phyloP scores from a whole-genome alignment of 2,113 vertebrate genomes.

The Macrotus californicus region DNA sequence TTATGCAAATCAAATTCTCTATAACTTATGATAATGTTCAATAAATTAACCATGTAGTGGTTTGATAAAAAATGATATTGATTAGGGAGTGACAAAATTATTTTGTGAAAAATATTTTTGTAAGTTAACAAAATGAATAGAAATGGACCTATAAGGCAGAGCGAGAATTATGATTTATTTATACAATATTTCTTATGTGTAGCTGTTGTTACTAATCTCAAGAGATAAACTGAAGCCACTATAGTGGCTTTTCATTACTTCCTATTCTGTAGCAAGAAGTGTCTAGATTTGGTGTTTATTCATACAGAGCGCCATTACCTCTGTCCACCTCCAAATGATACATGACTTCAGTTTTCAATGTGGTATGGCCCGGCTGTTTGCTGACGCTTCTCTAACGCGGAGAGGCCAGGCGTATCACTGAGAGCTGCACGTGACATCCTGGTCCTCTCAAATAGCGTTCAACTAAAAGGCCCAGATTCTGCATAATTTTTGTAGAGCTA shows the following conservation, averaged over 20 bases:
- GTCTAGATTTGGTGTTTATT: not conserved
- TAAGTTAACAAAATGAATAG: not conserved
- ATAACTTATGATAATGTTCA: not conserved
- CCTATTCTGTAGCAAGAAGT: not conserved
- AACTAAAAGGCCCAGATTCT: not conserved
- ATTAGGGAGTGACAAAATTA: not conserved
- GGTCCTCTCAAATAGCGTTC: not conserved
- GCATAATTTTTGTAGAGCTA: not conserved
- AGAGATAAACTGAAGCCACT: not conserved
- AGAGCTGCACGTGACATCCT: not conserved
- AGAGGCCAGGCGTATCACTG: not conserved
- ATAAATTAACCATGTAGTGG: not conserved
- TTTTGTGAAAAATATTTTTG: not conserved
- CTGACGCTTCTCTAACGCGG: not conserved
- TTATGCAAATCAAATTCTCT: not conserved
- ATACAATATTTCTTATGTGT: not conserved
- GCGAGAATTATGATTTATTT: not conserved
- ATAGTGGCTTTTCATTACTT: not conserved
- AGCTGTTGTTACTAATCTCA: not conserved
- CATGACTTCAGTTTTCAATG: not conserved
- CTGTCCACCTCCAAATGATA: not conserved
- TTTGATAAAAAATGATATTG: not conserved
- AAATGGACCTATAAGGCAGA: not conserved
- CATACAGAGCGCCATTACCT: not conserved
- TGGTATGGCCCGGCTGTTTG: fast-evolving